These are phyloP conservation scores for Psilanteris sp. DNA, from an alignment of 1,140 invertebrate genomes.

Conservation along the genomic window DNA sequence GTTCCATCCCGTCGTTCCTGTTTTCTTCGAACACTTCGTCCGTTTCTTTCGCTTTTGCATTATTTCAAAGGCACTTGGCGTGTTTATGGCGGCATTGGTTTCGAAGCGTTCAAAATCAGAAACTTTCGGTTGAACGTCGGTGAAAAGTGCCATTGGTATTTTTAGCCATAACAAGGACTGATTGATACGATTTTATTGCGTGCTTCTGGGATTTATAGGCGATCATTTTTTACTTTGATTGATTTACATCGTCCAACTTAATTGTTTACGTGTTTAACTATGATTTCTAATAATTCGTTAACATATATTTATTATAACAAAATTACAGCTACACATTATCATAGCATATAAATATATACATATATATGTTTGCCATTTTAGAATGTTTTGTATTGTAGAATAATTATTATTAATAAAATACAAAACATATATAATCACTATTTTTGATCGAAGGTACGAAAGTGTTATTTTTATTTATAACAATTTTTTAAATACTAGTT, in stretches of 20 bases:
- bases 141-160: constrained; percentile 27
- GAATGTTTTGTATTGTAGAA: too few relatives aligned
- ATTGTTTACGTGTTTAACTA: too few relatives aligned
- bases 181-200: constrained; percentile 73
- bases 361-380: too few relatives aligned
- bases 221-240: constrained; percentile 67
- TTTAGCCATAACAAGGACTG: constrained; percentile 45
- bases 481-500: too few relatives aligned
- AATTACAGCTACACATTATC: too few relatives aligned
- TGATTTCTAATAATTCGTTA: too few relatives aligned
- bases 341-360: too few relatives aligned
- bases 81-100: constrained; percentile 22
- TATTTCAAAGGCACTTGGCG: constrained; percentile 20
- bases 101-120: constrained; percentile 7
- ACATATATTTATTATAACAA: too few relatives aligned
- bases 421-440: too few relatives aligned
- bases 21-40: constrained; percentile 26
- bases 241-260: constrained; percentile 62
- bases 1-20: constrained; percentile 6
- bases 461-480: too few relatives aligned
- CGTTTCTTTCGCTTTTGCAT: constrained; percentile 8
- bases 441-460: too few relatives aligned
- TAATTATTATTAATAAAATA: too few relatives aligned
- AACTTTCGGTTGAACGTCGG: constrained; percentile 46
- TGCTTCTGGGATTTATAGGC: constrained; percentile 60